These are phyloP conservation scores for Eulemur albifrons DNA, from an alignment of 2,797 vertebrate species.

Conservation along the genomic window DNA sequence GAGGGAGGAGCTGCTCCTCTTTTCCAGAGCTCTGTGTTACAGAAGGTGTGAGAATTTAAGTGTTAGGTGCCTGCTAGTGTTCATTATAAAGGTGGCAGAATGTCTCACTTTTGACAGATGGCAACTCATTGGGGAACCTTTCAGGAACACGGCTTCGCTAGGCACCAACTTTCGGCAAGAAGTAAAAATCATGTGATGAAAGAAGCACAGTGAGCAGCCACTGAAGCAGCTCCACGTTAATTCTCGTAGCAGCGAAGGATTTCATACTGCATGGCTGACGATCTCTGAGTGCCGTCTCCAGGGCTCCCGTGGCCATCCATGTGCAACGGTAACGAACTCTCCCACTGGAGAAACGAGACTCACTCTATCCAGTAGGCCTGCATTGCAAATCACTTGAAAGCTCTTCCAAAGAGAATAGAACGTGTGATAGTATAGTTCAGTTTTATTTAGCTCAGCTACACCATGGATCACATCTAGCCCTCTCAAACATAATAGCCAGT, in stretches of 20 bases:
- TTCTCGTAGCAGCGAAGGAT: not conserved
- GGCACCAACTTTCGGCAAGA: conserved; percentile 77
- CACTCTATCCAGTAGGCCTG: not conserved
- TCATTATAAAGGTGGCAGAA: conserved; percentile 86
- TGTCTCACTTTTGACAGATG: conserved; percentile 86
- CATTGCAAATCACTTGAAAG: not conserved
- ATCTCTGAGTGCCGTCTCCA: not conserved
- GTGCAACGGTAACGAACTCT: not conserved
- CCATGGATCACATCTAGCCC: not conserved
- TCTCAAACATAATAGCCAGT: not conserved
- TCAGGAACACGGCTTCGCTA: conserved; percentile 76
- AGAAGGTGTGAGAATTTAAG: conserved; percentile 85
- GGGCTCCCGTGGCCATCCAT: not conserved
- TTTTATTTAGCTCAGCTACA: not conserved
- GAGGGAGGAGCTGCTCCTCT: conserved; percentile 46
- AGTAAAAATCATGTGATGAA: conserved; percentile 71
- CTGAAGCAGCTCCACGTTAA: not conserved
- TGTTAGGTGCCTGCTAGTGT: conserved; percentile 83
- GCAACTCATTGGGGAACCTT: conserved; percentile 83
- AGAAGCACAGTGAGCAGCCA: not conserved
- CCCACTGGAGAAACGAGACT: not conserved
- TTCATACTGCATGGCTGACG: not conserved
- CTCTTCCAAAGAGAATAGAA: not conserved
- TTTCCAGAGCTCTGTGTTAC: conserved; percentile 80
- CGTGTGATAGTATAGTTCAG: not conserved